Conservation (phyloP, 1,140 invertebrate species). For the Drosophila navojoa region DNA sequence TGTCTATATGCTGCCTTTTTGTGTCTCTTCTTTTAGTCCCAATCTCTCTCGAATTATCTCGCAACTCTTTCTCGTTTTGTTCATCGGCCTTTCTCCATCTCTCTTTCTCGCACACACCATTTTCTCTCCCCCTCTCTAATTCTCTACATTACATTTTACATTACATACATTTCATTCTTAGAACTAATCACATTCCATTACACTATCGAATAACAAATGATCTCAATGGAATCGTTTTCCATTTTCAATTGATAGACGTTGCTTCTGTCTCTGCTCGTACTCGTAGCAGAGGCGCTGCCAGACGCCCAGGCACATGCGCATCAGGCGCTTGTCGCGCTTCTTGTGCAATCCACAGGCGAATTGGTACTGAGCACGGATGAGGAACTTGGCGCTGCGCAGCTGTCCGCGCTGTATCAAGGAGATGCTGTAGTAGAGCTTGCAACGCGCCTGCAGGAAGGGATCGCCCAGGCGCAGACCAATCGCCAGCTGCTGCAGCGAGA, state of each 20-base stretch:
- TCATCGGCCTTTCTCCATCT: too few relatives aligned
- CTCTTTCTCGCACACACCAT: too few relatives aligned
- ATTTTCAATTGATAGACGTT: not conserved
- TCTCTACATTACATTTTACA: too few relatives aligned
- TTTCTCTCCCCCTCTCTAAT: too few relatives aligned
- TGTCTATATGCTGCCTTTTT: too few relatives aligned
- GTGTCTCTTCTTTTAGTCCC: too few relatives aligned
- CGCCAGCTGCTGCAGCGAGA: constrained; percentile 91
- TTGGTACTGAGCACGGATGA: constrained; percentile 88
- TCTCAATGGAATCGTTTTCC: not conserved
- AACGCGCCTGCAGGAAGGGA: constrained; percentile 89
- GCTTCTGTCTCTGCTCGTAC: constrained; percentile 40
- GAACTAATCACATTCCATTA: not conserved
- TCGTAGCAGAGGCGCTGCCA: constrained; percentile 91
- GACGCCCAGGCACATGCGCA: constrained; percentile 92
- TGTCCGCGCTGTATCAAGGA: constrained; percentile 92
- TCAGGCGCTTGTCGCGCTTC: constrained; percentile 86
- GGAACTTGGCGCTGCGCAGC: constrained; percentile 86
- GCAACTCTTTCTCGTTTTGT: too few relatives aligned
- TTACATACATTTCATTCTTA: constrained; percentile 5
- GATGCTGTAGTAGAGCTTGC: constrained; percentile 91
- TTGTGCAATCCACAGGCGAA: constrained; percentile 85
- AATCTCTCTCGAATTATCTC: too few relatives aligned
- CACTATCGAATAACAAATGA: not conserved
- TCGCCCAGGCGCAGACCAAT: constrained; percentile 91